These are phyloP conservation scores for Diarsia brunnea DNA, from an alignment of 2,888 invertebrate species.

Conservation along the genomic window DNA sequence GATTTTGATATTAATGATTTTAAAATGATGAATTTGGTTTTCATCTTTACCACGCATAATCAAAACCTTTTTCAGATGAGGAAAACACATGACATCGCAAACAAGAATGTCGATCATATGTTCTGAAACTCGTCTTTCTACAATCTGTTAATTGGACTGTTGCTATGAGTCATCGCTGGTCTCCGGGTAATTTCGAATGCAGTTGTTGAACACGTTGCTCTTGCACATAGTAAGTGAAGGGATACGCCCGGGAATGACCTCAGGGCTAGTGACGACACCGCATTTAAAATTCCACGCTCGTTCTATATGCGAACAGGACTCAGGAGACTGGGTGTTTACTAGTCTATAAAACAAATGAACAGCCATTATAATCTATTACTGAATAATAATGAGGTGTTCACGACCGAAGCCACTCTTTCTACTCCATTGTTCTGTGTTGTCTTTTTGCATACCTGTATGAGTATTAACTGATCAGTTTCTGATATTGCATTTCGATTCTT, in stretches of 20 bases:
- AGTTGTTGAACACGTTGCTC: constrained; percentile 64
- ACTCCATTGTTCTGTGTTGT: not conserved
- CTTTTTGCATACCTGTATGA: constrained; percentile 3
- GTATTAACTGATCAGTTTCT: constrained; percentile 1
- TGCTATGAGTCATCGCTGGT: constrained; percentile 61
- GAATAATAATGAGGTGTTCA: constrained; percentile 38
- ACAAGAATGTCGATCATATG: constrained; percentile 70
- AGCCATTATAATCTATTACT: constrained; percentile 41
- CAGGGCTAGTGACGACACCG: constrained; percentile 73
- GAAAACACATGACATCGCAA: constrained; percentile 62
- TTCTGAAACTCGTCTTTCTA: constrained; percentile 60
- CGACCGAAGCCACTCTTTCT: not conserved
- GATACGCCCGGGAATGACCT: constrained; percentile 75
- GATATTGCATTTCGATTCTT: not conserved
- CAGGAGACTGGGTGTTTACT: constrained; percentile 59
- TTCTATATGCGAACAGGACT: constrained; percentile 62
- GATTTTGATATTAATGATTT: not conserved
- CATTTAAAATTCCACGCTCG: constrained; percentile 75
- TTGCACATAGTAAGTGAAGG: constrained; percentile 70
- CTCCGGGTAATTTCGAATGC: constrained; percentile 69
- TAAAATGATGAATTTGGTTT: not conserved
- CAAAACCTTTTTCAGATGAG: constrained; percentile 13
- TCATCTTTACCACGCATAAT: not conserved
- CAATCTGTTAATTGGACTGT: constrained; percentile 58
- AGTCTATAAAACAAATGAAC: constrained; percentile 54